Evolutionary conservation across 1,140 invertebrate species (phyloP), one percentile per base, ranked within the genome.

Genomic region (Rhagoletis zephyria): DNA sequence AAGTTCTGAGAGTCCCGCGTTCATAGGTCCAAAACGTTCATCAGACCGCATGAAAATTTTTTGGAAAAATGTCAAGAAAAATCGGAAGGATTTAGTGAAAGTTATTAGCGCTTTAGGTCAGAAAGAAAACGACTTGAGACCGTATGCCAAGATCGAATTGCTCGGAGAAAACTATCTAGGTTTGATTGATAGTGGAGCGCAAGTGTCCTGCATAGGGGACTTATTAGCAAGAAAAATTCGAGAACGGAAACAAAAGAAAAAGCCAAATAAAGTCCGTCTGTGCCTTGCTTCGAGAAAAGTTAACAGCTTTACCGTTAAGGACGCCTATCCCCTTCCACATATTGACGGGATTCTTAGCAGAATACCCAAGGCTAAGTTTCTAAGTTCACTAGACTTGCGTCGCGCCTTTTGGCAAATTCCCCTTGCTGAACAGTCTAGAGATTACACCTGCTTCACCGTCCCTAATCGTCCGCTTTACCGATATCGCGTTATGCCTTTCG

Each of bases 281-380:
- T 93, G 92, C 85, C 85, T 93, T 0, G 90, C 92, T 88, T 91
- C 88, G 63, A 65, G 92, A 9, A 89, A 89, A 51, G 10, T 92
- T 9, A 92, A 93, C 88, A 61, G 40, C 0, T 87, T 70, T n/a
- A 89, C 88, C 7, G 87, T 86, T 45, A 89, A 87, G 60, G 87
- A 88, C 42, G 87, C 88, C 3, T 89, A 89, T 87, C 88, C 90
- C 2, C 81, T 93, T 40, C 90, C 90, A 2, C 85, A 87, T 51
- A 89, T 90, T 65, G 88, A 89, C 5, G 88, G 88, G 3, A 89
- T 90, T 10, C 85, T 91, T 14, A 86, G 87, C 86, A 81, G 88
- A 7, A 74, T 90, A 2, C 85, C 88, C 4, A 87, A 87, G 51
- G 64, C 85, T 14, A 59, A 87, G 40, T 87, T 19, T 77, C 89